These are phyloP conservation scores for Pipistrellus pygmaeus DNA, from an alignment of 2,797 vertebrate genomes.

Conservation along the genomic window DNA sequence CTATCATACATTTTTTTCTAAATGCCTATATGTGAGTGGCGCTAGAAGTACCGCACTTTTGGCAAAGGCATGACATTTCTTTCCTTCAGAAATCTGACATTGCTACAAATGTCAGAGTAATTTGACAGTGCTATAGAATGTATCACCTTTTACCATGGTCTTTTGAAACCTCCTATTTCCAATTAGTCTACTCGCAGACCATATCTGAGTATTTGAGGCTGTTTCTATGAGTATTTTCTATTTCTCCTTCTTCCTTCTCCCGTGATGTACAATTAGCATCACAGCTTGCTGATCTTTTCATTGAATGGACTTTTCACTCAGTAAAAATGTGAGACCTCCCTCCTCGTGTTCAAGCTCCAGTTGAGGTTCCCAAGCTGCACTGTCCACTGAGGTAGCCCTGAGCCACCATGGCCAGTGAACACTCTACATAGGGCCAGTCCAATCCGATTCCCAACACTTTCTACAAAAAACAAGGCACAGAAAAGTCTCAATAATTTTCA, in stretches of 20 bases:
- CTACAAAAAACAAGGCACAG: not conserved
- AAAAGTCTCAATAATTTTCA: not conserved
- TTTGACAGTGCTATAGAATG: not conserved
- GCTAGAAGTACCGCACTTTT: not conserved
- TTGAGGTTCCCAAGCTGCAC: not conserved
- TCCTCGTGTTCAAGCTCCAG: too few species aligned
- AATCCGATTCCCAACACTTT: not conserved
- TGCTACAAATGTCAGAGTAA: not conserved
- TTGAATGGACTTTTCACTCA: not conserved
- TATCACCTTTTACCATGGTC: not conserved
- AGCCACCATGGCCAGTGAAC: not conserved
- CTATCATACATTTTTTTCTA: not conserved
- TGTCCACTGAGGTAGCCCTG: not conserved
- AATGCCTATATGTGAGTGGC: accelerated
- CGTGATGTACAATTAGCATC: too few species aligned
- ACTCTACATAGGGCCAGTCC: not conserved
- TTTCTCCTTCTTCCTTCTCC: not conserved
- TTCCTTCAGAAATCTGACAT: not conserved
- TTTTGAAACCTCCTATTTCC: not conserved
- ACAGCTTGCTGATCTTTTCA: not conserved
- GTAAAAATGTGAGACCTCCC: not conserved
- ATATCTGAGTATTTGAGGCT: not conserved
- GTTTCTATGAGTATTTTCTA: not conserved
- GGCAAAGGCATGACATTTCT: not conserved
- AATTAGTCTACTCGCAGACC: not conserved